Percentiles rank a stretch among this genome's conserved stretches.
phyloP scores from a whole-genome alignment of 2,888 invertebrate species.

The Tetragonula carbonaria region DNA sequence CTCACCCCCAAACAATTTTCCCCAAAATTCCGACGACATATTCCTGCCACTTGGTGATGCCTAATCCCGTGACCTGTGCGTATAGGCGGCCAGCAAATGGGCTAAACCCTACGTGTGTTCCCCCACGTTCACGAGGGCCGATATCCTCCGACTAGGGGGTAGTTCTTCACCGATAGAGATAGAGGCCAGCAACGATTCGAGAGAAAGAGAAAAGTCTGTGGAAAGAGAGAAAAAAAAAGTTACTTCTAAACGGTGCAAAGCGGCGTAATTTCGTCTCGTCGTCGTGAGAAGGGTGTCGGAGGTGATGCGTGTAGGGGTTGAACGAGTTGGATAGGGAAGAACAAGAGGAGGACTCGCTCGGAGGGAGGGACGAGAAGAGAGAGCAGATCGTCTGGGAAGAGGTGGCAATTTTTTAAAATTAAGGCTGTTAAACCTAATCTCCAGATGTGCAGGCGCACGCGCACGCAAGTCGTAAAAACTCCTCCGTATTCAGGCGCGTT shows the following conservation, averaged over 20 bases:
- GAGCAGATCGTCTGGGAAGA: constrained; percentile 52
- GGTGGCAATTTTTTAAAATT: constrained; percentile 79
- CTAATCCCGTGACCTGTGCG: constrained; percentile 49
- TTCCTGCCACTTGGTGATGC: constrained; percentile 53
- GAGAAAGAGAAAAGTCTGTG: constrained; percentile 30
- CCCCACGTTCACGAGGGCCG: constrained; percentile 37
- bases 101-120: constrained; percentile 51
- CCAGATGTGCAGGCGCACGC: constrained; percentile 69
- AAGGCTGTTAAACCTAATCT: constrained; percentile 81
- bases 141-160: constrained; percentile 3
- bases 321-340: constrained; percentile 54
- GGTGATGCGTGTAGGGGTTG: constrained; percentile 21
- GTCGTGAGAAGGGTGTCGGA: constrained; percentile 30
- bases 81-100: constrained; percentile 55
- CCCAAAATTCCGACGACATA: constrained; percentile 48
- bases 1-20: constrained; percentile 35
- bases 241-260: constrained; percentile 70
- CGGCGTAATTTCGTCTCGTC: constrained; percentile 71
- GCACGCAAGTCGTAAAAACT: constrained; percentile 73
- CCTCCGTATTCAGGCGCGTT: neutral
- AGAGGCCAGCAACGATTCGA: constrained; percentile 32
- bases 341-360: constrained; percentile 45
- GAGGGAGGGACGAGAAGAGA: neutral
- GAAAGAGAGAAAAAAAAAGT: constrained; percentile 43
- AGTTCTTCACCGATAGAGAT: constrained; percentile 35